Evolutionary conservation across 1,140 invertebrate genomes (phyloP), one percentile per base, ranked within the genome.

Genomic region (Drosophila sucinea): DNA sequence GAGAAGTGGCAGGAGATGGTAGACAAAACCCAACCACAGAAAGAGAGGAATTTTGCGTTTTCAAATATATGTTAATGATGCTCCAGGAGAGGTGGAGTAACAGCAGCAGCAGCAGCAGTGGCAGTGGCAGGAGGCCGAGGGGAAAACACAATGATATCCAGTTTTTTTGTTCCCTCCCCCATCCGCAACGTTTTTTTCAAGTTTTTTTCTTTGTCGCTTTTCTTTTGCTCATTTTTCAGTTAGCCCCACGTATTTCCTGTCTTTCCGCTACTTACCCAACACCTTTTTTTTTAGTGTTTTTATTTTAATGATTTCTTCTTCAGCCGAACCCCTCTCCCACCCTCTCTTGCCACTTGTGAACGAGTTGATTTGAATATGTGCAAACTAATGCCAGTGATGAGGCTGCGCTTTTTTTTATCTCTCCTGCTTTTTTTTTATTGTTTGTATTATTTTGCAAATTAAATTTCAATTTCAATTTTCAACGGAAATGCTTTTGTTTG

Each of bases 61-160:
- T 89, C 85, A 84, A 89, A 89, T 84, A 73, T 89, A 89, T 89
- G 84, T 89, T 89, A 90, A 89, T 89, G 85, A 89, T 89, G 81
- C 66, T 54, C 47, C 25, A 29, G 54, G 23, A 7, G 32, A 4
- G 11, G 54, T 10, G 7, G 32, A 47, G 6, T 35, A 17, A 11
- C 1, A 41, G 4, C 10, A 61, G 30, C 23, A 58, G 30, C 0
- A 33, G 27, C 17, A 30, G n/a, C 67, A 54, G 17, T n/a, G 30
- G 23, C 27, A 30, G 7, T 1, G 3, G 40, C 27, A 41, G 11
- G 60, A 44, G 40, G n/a, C 23, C 23, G 40, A 27, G 27, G 38
- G 10, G 25, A 61, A 10, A 41, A 38, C 67, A 77, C 75, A 67
- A 86, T 86, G 84, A 89, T 89, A 84, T 89, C 70, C 80, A 83